Base-by-base conservation (phyloP, 2,113 vertebrate species). In the Triplophysa tibetana region DNA sequence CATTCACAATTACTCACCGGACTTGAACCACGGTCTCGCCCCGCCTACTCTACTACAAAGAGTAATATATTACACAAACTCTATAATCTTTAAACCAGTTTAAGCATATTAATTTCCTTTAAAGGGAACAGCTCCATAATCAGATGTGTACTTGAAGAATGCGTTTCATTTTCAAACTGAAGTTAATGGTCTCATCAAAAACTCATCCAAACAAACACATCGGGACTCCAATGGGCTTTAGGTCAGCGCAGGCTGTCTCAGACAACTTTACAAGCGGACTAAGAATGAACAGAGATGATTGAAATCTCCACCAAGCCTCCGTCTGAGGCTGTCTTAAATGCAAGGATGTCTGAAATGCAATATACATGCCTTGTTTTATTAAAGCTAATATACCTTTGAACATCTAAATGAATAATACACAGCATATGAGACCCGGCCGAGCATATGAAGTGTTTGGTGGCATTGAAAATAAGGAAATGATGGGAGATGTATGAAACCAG, bases 401-500 rank as follows among this genome's bases (percentile, higher is more conserved):
- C 60, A 73, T 23, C 54, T 6, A 24, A 74, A n/a, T 74, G 50
- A 80, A 80, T 73, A 72, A 80, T 80, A 72, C 61, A 73, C 60
- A 11, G 54, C 54, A 43, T 24, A 73, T 73, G 52, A 73, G 70
- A 41, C 54, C 70, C 43, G 38, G 38, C 38, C 14, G 50, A 54
- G 64, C 67, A 75, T 75, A 48, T 63, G 62, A 26, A 68, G 61
- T 68, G 63, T 41, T 56, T 45, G 21, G 33, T 74, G 61, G 61
- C 56, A 61, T n/a, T 45, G 67, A 73, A 33, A 29, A 73, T 45
- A 80, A 61, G 41, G 61, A 62, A 72, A 64, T 70, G 45, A 73
- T 64, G 48, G 68, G 68, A 79, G 64, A 73, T 79, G 66, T 72
- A 73, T 73, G 69, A 50, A 61, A 79, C 56, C 77, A 79, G 67